Evolutionary conservation across 2,113 vertebrate genomes (phyloP).

Genomic region (Cnemophilus loriae): DNA sequence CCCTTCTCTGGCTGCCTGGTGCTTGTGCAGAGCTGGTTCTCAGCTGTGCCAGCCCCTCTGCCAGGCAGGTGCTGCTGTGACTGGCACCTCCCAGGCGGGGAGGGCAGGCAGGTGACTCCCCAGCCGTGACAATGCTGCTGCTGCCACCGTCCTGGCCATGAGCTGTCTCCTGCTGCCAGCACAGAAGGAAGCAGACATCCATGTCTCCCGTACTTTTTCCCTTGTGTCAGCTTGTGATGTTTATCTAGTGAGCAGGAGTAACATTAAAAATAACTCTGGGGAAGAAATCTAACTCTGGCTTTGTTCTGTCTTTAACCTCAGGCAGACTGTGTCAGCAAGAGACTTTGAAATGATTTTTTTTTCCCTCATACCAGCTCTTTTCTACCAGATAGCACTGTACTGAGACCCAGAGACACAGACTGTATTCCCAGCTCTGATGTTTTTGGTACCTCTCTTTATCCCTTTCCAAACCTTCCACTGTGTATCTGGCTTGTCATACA

Average conservation of each 20-base stretch:
- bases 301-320: background rate
- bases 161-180: background rate
- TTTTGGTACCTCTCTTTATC: background rate
- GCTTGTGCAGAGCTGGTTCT: too few species aligned
- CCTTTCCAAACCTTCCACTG: background rate
- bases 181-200: accelerated
- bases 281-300: background rate
- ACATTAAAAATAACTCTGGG: background rate
- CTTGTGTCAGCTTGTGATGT: background rate
- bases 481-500: background rate
- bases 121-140: background rate
- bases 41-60: background rate
- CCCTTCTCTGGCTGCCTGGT: background rate
- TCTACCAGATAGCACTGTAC: background rate
- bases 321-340: background rate
- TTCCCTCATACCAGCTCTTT: background rate
- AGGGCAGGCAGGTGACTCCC: accelerated
- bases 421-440: background rate
- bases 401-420: background rate
- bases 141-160: accelerated
- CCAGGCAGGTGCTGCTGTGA: accelerated
- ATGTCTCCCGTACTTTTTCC: background rate
- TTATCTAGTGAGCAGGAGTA: background rate
- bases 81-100: accelerated
- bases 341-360: background rate